Conservation (phyloP, 2,797 vertebrate genomes). For the Hirundo rustica region DNA sequence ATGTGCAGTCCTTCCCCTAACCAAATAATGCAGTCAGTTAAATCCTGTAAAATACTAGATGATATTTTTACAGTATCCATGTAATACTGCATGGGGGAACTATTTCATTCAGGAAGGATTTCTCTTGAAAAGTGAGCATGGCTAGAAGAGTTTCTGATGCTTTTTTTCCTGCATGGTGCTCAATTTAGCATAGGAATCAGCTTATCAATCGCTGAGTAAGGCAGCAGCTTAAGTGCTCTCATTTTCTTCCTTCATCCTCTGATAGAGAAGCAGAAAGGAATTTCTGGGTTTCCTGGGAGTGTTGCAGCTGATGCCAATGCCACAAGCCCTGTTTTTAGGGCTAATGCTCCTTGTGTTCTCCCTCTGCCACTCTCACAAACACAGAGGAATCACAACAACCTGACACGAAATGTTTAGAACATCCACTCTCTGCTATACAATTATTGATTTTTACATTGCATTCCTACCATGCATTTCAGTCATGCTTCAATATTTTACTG, state of each 20-base stretch:
- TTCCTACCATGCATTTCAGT: neutral
- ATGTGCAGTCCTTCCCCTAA: neutral
- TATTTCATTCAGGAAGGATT: neutral
- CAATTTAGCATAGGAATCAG: neutral
- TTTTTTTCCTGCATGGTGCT: neutral
- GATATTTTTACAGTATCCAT: neutral
- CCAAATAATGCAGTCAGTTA: neutral
- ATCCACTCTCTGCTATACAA: neutral
- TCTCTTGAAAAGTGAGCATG: neutral
- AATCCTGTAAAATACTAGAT: neutral
- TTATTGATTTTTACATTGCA: neutral
- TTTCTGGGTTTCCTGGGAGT: neutral
- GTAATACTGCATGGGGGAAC: neutral
- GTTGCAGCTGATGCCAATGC: neutral
- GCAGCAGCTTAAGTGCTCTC: neutral
- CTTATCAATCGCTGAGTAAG: neutral
- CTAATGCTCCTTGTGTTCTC: neutral
- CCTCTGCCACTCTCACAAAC: accelerated
- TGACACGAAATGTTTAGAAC: neutral
- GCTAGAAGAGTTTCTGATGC: neutral
- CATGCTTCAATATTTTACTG: neutral
- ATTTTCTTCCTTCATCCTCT: neutral
- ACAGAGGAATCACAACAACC: neutral
- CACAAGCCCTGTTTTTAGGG: neutral
- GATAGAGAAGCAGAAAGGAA: neutral